phyloP scores from a whole-genome alignment of 2,888 invertebrate genomes.

The Pardosa pseudoannulata region DNA sequence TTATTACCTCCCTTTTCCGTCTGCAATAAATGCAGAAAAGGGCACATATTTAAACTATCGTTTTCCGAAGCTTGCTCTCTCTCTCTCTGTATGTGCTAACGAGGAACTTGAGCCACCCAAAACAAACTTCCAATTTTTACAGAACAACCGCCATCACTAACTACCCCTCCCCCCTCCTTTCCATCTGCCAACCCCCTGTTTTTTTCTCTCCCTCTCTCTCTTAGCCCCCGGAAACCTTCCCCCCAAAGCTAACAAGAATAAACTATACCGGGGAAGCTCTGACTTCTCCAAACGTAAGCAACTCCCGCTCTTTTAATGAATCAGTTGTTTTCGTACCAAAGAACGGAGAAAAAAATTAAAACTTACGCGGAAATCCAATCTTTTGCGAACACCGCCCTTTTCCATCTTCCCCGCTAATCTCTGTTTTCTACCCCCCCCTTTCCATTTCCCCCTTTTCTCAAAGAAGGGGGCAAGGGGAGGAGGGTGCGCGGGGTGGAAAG shows the following conservation, averaged over 20 bases:
- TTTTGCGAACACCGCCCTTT: slow-evolving; percentile 32
- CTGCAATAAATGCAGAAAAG: background rate
- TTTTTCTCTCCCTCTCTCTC: background rate
- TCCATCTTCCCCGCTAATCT: slow-evolving; percentile 9
- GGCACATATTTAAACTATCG: slow-evolving; percentile 12
- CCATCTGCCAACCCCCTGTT: background rate
- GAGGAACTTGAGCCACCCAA: background rate
- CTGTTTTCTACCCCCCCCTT: background rate
- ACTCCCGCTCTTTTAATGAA: slow-evolving; percentile 33
- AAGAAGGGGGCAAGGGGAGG: background rate
- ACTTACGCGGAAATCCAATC: slow-evolving; percentile 46
- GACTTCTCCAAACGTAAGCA: slow-evolving; percentile 25
- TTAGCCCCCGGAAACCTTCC: background rate
- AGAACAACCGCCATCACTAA: slow-evolving; percentile 15
- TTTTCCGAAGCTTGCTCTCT: background rate
- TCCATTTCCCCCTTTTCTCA: slow-evolving; percentile 14
- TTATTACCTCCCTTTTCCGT: background rate
- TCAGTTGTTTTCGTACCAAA: slow-evolving; percentile 35
- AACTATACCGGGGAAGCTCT: background rate
- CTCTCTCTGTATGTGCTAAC: background rate
- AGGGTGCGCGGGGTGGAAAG: background rate
- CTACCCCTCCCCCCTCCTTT: background rate
- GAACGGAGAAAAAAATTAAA: slow-evolving; percentile 1
- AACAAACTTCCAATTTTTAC: slow-evolving; percentile 15
- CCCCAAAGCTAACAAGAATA: slow-evolving; percentile 19